Percentiles rank a stretch among this genome's conserved stretches.
Conservation (phyloP, 2,888 invertebrate species). For the Parnassius orleans region DNA sequence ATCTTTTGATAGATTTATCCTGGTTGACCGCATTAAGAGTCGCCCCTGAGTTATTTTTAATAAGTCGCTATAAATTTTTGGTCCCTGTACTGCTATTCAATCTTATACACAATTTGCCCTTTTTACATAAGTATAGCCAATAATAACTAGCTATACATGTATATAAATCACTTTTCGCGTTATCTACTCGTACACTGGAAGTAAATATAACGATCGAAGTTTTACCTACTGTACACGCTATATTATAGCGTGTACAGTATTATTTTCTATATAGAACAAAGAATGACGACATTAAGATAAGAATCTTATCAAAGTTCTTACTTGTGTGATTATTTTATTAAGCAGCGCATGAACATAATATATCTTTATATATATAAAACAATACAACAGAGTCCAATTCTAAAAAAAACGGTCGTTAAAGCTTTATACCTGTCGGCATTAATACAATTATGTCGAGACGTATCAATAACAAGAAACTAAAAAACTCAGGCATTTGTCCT, state of each 20-base stretch:
- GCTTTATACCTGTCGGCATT: conserved; percentile 15
- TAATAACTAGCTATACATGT: conserved; percentile 1
- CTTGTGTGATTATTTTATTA: conserved; percentile 18
- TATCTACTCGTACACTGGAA: conserved; percentile 8
- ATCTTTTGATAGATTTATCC: conserved; percentile 81
- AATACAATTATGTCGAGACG: conserved; percentile 27
- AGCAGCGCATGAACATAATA: conserved; percentile 4
- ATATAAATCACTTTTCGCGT: conserved; percentile 2
- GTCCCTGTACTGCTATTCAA: conserved; percentile 39
- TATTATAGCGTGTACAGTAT: conserved; percentile 14
- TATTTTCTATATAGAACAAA: conserved; percentile 26
- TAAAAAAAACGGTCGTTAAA: conserved; percentile 12
- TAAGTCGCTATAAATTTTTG: conserved; percentile 69
- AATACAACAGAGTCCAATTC: conserved; percentile 5
- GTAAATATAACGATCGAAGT: conserved; percentile 15
- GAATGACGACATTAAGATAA: conserved; percentile 20
- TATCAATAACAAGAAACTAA: conserved; percentile 33
- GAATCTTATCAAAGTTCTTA: conserved; percentile 17
- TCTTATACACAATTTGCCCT: conserved; percentile 18
- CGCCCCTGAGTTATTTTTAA: conserved; percentile 74
- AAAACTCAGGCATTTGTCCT: conserved; percentile 65
- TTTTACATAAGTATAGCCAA: background rate
- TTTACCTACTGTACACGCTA: conserved; percentile 19
- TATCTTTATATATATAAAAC: conserved; percentile 4
- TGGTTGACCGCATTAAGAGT: conserved; percentile 76